Base-by-base conservation (phyloP, 2,797 vertebrate species). In the Diplodus sargus region DNA sequence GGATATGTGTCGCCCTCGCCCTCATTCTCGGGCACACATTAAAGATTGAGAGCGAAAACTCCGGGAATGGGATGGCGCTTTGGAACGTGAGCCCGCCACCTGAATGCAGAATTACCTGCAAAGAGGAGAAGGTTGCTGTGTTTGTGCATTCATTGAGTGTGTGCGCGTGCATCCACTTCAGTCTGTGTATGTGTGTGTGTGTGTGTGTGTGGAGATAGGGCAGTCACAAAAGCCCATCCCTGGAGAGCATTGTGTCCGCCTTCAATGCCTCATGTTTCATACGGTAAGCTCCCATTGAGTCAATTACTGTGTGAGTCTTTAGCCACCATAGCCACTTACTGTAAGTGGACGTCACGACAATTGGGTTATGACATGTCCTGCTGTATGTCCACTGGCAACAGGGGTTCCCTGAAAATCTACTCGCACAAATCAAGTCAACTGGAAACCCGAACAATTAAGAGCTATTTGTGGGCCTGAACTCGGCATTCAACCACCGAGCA, bases 311-410 rank as follows among this genome's bases (percentile, higher is more conserved):
- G 83, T 84, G 86, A 74, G 83, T 88, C 89, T 90, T 91, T 88
- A 92, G 80, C 91, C 85, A 88, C 83, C 70, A 54, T n/a, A 74
- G 78, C 85, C 92, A 93, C 89, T 93, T 90, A 92, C 90, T 86
- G 84, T 89, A 93, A 93, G 89, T 93, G 91, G 88, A 92, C 82
- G 30, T 82, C 77, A 81, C 91, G 87, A 93, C 88, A 92, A 93
- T 91, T 92, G 88, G 89, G 90, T 94, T 93, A 93, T 86, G 88
- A 91, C 86, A 91, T 90, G 82, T 90, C 78, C 78, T 78, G 77
- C 89, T 86, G 82, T 88, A 84, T 56, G 74, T 88, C 84, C 70
- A 78, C 20, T 71, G 85, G 82, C 81, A 78, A 81, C 63, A 68
- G 70, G 13, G 15, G 70, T 79, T 79, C 74, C 53, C 66, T 48